Percentiles rank a stretch among this genome's conserved stretches.
Evolutionary conservation across 2,888 invertebrate genomes (phyloP).

Genomic region (Tenthredo distinguenda): DNA sequence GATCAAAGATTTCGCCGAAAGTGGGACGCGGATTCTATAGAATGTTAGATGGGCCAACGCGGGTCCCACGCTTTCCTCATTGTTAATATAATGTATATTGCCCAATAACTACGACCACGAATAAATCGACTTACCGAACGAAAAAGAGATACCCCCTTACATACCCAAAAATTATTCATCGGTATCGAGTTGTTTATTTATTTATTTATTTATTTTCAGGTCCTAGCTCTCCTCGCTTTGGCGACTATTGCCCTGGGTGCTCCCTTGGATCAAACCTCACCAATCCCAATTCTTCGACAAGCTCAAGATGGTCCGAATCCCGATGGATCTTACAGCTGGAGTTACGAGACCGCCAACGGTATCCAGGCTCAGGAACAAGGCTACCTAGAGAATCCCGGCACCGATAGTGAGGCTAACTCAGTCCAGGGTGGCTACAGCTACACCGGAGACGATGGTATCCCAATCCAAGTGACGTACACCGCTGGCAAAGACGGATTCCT

Average conservation of each 20-base stretch:
- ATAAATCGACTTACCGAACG: background rate
- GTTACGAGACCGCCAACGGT: slow-evolving; percentile 78
- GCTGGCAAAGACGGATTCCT: slow-evolving; percentile 87
- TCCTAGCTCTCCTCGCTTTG: slow-evolving; percentile 62
- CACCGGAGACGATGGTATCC: slow-evolving; percentile 83
- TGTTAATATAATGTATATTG: background rate
- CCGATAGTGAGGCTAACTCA: slow-evolving; percentile 78
- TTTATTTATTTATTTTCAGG: slow-evolving; percentile 8
- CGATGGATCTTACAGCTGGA: slow-evolving; percentile 74
- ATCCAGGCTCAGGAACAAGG: slow-evolving; percentile 78
- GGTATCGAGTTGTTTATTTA: background rate
- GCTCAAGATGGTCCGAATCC: slow-evolving; percentile 73
- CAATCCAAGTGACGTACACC: slow-evolving; percentile 81
- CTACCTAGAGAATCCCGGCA: slow-evolving; percentile 81
- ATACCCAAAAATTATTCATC: background rate
- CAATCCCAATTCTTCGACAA: slow-evolving; percentile 71
- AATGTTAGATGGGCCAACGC: slow-evolving; percentile 41
- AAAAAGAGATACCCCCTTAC: background rate
- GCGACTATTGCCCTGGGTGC: slow-evolving; percentile 64
- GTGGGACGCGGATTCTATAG: slow-evolving; percentile 23
- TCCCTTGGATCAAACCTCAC: slow-evolving; percentile 58
- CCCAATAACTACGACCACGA: background rate
- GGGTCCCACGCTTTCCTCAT: slow-evolving; percentile 34
- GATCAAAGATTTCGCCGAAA: slow-evolving; percentile 29
- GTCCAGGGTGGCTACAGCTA: slow-evolving; percentile 80